Base-by-base conservation (phyloP, 1,140 invertebrate species). In the Drosophila tani region DNA sequence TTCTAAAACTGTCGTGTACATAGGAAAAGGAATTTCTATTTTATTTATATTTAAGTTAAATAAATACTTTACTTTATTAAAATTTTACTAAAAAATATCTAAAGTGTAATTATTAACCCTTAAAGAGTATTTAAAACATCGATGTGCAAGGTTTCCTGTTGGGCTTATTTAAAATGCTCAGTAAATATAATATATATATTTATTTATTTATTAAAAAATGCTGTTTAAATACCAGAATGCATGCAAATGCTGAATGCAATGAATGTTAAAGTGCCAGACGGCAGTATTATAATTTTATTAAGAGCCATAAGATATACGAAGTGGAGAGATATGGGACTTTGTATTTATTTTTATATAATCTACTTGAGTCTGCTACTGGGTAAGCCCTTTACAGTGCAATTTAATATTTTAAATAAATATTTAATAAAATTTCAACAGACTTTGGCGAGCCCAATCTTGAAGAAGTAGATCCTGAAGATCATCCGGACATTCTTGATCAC, bases 201-300 rank as follows among this genome's bases (percentile, higher is more conserved):
- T 53, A 35, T 35, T 35, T 47, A 40, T 38, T 58, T 29, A 47
- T 40, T 43, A 14, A 35, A 38, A 64, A 56, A 74, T 57, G 58
- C 73, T 75, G 73, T 74, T 64, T 57, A 74, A 74, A 75, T 45
- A 74, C 8, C 5, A 40, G 15, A 69, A 19, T 11, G 35, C 29
- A 24, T 15, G 27, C 27, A 12, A 55, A 40, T 32, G 21, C 15
- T 14, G 24, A 21, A n/a, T 51, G 27, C 38, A 24, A 21, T 38
- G 1, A 6, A 40, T 45, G 64, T 64, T 45, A 17, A 64, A 12
- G 41, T n/a, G 14, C 15, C 43, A 32, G 3, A 1, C 40, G 9
- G 2, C 69, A 75, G 69, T 74, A 74, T 75, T 65, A 74, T 40
- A 41, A 41, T 32, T 49, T 35, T 35, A 12, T 32, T 19, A 11